phyloP scores from a whole-genome alignment of 1,140 invertebrate genomes.

The Medauroidea extradentata region DNA sequence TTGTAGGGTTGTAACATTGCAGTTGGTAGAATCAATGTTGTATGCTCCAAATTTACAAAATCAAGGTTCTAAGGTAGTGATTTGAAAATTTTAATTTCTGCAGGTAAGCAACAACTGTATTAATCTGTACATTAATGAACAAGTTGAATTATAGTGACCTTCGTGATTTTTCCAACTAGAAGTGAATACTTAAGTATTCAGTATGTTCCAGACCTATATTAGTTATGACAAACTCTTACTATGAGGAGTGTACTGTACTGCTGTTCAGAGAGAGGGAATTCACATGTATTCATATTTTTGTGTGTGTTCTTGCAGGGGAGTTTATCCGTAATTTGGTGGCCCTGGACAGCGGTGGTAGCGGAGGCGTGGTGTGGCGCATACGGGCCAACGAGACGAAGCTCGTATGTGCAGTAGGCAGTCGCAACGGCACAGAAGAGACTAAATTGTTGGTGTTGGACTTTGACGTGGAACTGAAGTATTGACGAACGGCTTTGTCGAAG shows the following conservation, averaged over 20 bases:
- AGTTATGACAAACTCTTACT: background rate
- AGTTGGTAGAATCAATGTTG: too few relatives aligned
- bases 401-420: constrained; percentile 95
- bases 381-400: constrained; percentile 93
- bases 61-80: too few relatives aligned
- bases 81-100: too few relatives aligned
- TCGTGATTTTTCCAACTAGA: too few relatives aligned
- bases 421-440: constrained; percentile 98
- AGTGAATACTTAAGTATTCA: background rate
- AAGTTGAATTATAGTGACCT: too few relatives aligned
- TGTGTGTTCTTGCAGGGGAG: constrained; percentile 56
- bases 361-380: constrained; percentile 98
- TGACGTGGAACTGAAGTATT: constrained; percentile 63
- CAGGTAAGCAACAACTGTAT: too few relatives aligned
- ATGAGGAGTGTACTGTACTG: background rate
- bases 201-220: background rate
- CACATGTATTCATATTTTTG: constrained; percentile 1
- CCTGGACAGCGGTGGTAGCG: constrained; percentile 90
- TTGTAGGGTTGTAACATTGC: too few relatives aligned
- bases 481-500: too few relatives aligned
- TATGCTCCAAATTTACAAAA: too few relatives aligned
- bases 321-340: constrained; percentile 95
- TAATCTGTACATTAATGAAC: too few relatives aligned
- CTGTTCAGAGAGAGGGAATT: background rate
- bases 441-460: constrained; percentile 97